Evolutionary conservation across 2,888 invertebrate species (phyloP).

Genomic region (Galeruca laticollis): DNA sequence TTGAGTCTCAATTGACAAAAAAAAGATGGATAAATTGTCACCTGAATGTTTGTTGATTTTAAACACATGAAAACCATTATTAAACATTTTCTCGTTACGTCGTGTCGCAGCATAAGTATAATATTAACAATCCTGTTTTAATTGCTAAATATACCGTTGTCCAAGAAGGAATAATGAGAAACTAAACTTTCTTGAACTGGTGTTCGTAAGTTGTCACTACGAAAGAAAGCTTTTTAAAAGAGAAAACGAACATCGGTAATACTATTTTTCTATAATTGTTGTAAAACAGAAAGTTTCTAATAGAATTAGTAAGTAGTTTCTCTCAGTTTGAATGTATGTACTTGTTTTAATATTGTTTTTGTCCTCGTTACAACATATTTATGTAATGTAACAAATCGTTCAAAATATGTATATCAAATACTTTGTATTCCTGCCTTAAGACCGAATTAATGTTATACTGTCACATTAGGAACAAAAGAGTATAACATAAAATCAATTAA

Average conservation of each 20-base stretch:
- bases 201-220: constrained; percentile 13
- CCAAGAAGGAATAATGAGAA: constrained; percentile 28
- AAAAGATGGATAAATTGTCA: too few relatives aligned
- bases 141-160: constrained; percentile 20
- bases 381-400: neutral
- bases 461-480: too few relatives aligned
- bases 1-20: too few relatives aligned
- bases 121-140: constrained; percentile 19
- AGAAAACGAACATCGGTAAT: constrained; percentile 31
- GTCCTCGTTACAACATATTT: neutral
- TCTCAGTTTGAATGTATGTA: neutral
- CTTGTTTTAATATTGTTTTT: neutral
- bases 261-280: constrained; percentile 27
- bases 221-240: constrained; percentile 37
- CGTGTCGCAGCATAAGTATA: neutral
- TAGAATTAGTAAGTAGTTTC: constrained; percentile 21
- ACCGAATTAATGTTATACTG: too few relatives aligned
- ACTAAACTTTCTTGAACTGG: constrained; percentile 27
- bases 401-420: too few relatives aligned
- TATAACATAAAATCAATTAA: too few relatives aligned
- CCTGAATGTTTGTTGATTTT: neutral
- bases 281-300: constrained; percentile 25
- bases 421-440: too few relatives aligned
- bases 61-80: neutral
- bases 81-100: neutral